phyloP scores from a whole-genome alignment of 2,113 vertebrate genomes.

The Phyllostomus discolor region DNA sequence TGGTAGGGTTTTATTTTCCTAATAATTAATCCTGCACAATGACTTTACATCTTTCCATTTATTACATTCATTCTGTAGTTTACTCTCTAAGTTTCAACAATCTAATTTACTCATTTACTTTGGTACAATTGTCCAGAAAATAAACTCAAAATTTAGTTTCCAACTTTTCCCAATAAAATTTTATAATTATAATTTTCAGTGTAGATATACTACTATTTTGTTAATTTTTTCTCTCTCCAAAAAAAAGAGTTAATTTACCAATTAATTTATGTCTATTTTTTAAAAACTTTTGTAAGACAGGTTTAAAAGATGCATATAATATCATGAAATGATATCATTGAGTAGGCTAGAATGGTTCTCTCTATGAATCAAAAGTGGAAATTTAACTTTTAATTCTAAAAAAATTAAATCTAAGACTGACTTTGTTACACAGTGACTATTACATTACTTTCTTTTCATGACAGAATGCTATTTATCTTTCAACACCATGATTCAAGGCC shows the following conservation, averaged over 20 bases:
- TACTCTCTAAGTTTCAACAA: neutral
- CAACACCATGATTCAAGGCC: neutral
- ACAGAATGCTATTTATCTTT: neutral
- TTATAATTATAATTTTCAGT: neutral
- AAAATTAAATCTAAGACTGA: neutral
- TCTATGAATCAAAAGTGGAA: neutral
- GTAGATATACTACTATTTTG: neutral
- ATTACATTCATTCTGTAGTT: neutral
- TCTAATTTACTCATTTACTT: neutral
- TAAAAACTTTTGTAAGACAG: neutral
- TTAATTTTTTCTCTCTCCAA: neutral
- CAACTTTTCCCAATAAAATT: neutral
- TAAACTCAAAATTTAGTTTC: neutral
- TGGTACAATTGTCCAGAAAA: neutral
- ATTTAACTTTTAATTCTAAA: neutral
- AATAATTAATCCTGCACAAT: neutral
- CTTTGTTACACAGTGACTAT: neutral
- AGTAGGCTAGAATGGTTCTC: neutral
- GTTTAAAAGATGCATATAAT: neutral
- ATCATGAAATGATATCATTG: neutral
- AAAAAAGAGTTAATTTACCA: neutral
- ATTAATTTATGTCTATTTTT: neutral
- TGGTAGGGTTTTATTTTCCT: neutral
- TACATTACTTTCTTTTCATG: neutral
- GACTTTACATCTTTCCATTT: neutral